Percentiles rank a stretch among this genome's conserved stretches.
These are phyloP conservation scores for Lophura nycthemera DNA, from an alignment of 2,113 vertebrate species.

Conservation along the genomic window DNA sequence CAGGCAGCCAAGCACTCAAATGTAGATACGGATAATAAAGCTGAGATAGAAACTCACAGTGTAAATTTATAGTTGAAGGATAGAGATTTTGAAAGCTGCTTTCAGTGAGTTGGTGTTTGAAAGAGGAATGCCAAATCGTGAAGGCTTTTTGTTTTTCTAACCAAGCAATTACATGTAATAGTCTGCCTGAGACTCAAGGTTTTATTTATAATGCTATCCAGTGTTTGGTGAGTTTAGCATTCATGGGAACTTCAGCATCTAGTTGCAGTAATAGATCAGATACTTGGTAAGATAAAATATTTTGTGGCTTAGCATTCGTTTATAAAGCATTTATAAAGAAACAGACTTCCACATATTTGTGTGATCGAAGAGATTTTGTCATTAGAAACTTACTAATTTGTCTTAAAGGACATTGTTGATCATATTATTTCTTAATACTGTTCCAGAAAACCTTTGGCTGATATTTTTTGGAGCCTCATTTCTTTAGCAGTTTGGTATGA, in stretches of 20 bases:
- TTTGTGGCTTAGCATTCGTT: neutral
- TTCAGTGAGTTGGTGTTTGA: neutral
- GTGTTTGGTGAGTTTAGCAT: no score
- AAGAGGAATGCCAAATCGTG: neutral
- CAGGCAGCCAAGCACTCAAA: neutral
- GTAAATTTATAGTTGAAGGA: neutral
- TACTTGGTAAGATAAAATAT: neutral
- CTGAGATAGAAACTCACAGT: fast-evolving
- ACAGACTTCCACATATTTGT: neutral
- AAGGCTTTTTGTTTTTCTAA: neutral
- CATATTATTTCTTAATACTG: neutral
- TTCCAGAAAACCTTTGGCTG: neutral
- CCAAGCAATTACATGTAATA: neutral
- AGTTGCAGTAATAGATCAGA: neutral
- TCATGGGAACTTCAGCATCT: neutral
- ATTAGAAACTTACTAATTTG: neutral
- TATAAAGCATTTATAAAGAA: no score
- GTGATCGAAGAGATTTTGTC: neutral
- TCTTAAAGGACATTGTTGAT: neutral
- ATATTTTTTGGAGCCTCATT: neutral
- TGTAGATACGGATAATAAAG: neutral
- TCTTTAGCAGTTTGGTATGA: neutral
- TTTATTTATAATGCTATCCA: neutral
- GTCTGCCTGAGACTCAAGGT: neutral
- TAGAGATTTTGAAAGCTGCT: neutral